Evolutionary conservation across 1,140 invertebrate genomes (phyloP).

Genomic region (Agrypnia vestita): DNA sequence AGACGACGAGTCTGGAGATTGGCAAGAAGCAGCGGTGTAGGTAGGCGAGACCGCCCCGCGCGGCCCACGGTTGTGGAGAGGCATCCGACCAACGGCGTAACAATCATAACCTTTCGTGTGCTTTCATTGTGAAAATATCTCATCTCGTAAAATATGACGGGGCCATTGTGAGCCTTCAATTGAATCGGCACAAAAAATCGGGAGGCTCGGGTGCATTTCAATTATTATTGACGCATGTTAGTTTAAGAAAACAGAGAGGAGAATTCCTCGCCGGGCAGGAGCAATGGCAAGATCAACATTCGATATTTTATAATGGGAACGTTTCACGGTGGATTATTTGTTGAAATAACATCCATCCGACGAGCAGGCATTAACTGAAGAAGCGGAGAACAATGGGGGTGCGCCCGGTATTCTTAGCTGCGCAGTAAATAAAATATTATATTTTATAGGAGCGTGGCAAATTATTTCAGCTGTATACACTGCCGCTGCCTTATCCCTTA

Average conservation of each 20-base stretch:
- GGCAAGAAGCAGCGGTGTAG: too few species aligned
- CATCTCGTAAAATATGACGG: constrained; percentile 46
- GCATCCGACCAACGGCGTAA: constrained; percentile 24
- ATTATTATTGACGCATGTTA: constrained; percentile 43
- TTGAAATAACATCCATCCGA: constrained; percentile 41
- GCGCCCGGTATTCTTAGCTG: not conserved
- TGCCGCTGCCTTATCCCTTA: too few species aligned
- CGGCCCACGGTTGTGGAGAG: constrained; percentile 31
- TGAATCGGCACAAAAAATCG: constrained; percentile 42
- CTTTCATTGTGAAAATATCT: constrained; percentile 9
- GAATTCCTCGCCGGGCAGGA: not conserved
- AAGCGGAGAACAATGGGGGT: constrained; percentile 27
- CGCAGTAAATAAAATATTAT: not conserved
- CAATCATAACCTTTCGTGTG: constrained; percentile 28
- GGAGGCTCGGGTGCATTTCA: constrained; percentile 46
- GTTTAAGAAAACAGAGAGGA: constrained; percentile 26
- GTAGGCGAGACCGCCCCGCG: not conserved
- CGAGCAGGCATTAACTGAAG: constrained; percentile 10
- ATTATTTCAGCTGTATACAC: constrained; percentile 21
- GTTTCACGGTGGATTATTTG: constrained; percentile 47
- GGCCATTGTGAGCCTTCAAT: constrained; percentile 42
- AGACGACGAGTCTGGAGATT: too few species aligned
- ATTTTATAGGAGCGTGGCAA: not conserved
- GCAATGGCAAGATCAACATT: constrained; percentile 42
- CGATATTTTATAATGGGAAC: constrained; percentile 37